Base-by-base conservation (phyloP, 2,888 invertebrate species). In the Nysson spinosus region DNA sequence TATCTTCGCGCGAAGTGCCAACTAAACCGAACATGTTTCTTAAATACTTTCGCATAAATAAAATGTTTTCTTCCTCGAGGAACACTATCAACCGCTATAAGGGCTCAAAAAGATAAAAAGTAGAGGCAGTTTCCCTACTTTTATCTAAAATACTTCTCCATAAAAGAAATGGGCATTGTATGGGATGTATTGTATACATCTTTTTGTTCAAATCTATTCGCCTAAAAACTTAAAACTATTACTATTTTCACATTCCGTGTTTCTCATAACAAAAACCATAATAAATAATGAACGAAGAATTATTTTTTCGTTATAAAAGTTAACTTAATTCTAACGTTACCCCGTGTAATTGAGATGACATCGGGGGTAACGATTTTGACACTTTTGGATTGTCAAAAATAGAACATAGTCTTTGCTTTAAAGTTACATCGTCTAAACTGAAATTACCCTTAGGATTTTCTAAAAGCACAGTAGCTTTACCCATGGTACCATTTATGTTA, bases 371-470 rank as follows among this genome's bases (percentile, higher is more conserved):
- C 22, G 37, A 3, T 32, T 63, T 35, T 5, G 52, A 56, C 3
- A 69, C 12, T 4, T 28, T 50, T 4, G 51, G 3, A 14, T 72
- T 55, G 4, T 16, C 32, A 42, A 70, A 68, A 11, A 65, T 42
- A 22, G n/a, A 24, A 9, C 20, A 14, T 24, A 83, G 35, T 52
- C 51, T 65, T 17, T 55, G 35, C 9, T 64, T 60, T 19, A 84
- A 51, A 17, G 42, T 44, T 16, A 50, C 47, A 7, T 47, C 16
- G 42, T 69, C 52, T 9, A 81, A 37, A 19, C 20, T 17, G 35
- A 73, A 77, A 34, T 78, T 76, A 2, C 91, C 92, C 40, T 86
- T 72, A 0, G 94, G 94, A 87, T 94, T 94, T 87, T 94, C 94
- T 64, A 93, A 79, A 57, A 94, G 88, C 19, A 93, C 71, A 0